phyloP scores from a whole-genome alignment of 2,113 vertebrate genomes.

The Salvelinus fontinalis region DNA sequence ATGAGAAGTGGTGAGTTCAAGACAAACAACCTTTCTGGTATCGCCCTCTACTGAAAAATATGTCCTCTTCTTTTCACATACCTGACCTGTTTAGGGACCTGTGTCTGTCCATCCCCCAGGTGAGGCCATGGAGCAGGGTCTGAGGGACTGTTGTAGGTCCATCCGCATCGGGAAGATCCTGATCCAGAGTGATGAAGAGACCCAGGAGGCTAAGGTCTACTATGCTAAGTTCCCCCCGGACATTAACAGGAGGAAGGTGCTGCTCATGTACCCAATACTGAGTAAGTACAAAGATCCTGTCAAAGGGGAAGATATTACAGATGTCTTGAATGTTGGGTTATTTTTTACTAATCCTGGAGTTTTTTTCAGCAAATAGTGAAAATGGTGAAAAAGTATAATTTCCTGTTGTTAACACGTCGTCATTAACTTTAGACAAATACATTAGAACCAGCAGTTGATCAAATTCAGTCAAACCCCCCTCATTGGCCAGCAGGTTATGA shows the following conservation, averaged over 20 bases:
- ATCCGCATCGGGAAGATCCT: constrained; percentile 97
- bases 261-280: constrained; percentile 97
- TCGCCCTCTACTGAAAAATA: neutral
- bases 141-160: constrained; percentile 94
- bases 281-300: constrained; percentile 76
- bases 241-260: constrained; percentile 92
- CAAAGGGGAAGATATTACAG: no score
- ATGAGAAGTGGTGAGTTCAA: constrained; percentile 92
- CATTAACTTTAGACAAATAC: constrained; percentile 19
- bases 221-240: constrained; percentile 98
- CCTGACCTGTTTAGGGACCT: no score
- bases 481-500: no score
- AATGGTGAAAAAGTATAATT: neutral
- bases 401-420: constrained; percentile 10
- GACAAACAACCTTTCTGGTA: neutral
- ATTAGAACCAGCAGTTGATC: neutral
- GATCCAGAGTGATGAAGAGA: constrained; percentile 97
- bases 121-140: constrained; percentile 96
- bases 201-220: constrained; percentile 95
- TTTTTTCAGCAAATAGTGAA: neutral
- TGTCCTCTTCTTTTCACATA: neutral
- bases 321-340: no score
- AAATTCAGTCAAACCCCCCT: neutral
- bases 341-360: no score
- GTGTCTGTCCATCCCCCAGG: constrained; percentile 66